Evolutionary conservation across 2,888 invertebrate species (phyloP), one percentile per base, ranked within the genome.

Genomic region (Cryptocephalus moraei): DNA sequence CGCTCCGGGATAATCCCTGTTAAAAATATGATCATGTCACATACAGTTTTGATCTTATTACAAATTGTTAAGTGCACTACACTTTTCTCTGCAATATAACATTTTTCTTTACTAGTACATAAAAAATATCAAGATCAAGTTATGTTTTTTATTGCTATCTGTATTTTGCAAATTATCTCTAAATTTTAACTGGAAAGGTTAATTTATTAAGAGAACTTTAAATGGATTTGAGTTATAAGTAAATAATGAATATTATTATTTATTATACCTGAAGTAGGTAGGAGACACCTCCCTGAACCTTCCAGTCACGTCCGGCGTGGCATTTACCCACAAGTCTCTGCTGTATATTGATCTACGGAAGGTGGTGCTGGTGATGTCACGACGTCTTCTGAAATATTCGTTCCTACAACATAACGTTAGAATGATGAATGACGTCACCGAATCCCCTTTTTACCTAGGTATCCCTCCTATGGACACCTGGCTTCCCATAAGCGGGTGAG

Each of bases 1-100:
- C 66, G 88, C 86, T 10, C 85, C 82, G 47, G 86, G 86, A 72
- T 92, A 82, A 63, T 79, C 77, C 68, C 88, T 86, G 64, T 4
- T 38, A 43, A 51, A 22, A 33, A 47, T n/a, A 33, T 33, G 11
- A 47, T 38, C 11, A 43, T 33, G 4, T 36, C 4, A n/a, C 2
- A 11, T 36, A 36, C 36, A 12, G n/a, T 4, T 36, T 36, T 36
- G 6, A 11, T 36, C 4, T n/a, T n/a, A n/a, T n/a, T n/a, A n/a
- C 22, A 22, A 6, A 22, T 4, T 22, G 22, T 22, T 6, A 22
- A 22, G 22, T n/a, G n/a, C n/a, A n/a, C n/a, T n/a, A n/a, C n/a
- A n/a, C n/a, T n/a, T n/a, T n/a, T n/a, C n/a, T n/a, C n/a, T n/a
- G n/a, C n/a, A n/a, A n/a, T n/a, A n/a, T n/a, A n/a, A n/a, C n/a